Evolutionary conservation across 2,113 vertebrate species (phyloP), one percentile per base, ranked within the genome.

Genomic region (Lasiurus cinereus): DNA sequence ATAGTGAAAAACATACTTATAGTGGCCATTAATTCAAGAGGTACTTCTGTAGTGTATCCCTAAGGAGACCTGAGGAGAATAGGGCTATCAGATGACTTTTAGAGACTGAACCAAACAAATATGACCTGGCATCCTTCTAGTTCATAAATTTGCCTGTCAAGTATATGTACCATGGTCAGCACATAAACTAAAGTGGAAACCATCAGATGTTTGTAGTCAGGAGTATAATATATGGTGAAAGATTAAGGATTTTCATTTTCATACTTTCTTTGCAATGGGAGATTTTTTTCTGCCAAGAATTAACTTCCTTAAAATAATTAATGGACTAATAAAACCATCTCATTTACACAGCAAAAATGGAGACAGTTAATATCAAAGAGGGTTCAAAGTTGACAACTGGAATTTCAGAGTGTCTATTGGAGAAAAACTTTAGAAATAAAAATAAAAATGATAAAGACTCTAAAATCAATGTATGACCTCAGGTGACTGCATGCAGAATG

Each of bases 61-160:
- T 70, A 48, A 16, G 24, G 22, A 88, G 84, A 84, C 66, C 54
- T 33, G 21, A 39, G 12, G 19, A 62, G 39, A 84, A 70, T 13
- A 74, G 39, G 27, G 21, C 18, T 80, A 74, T 85, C n/a, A 27
- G 22, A 91, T 62, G 14, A 22, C 16, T 84, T 93, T 88, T 88
- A 94, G 29, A 80, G 29, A 62, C 14, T 29, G 31, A 80, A 15
- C 29, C 66, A 94, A 93, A 86, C 48, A 52, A 62, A 70, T 62
- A 4, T 33, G 4, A 54, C 13, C 4, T 69, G 29, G 73, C 31
- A 74, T 15, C 8, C 18, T n/a, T 84, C 39, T 52, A n/a, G 33
- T 83, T 95, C 39, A 69, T 88, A 74, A 84, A 39, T 79, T 88
- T 91, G 59, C 48, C 43, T 73, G 15, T 73, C 24, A 46, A 88